Percentiles rank a stretch among this genome's conserved stretches.
Evolutionary conservation across 1,140 invertebrate genomes (phyloP).

Genomic region (Pogonomyrmex barbatus): DNA sequence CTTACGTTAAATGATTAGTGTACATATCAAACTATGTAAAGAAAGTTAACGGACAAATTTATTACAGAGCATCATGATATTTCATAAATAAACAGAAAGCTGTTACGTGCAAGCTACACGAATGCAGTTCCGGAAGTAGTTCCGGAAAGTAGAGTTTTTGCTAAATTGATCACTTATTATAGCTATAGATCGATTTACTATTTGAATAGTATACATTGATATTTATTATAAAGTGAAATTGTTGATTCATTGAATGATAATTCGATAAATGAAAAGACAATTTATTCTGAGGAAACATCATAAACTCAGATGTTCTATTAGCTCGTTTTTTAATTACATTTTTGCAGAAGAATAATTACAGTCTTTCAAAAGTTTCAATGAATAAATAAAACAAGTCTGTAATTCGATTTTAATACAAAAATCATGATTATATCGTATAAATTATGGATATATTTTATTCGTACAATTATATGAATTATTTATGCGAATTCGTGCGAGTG

Average conservation of each 20-base stretch:
- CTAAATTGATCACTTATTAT: conserved; percentile 5
- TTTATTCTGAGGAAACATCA: neutral
- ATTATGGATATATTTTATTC: conserved; percentile 23
- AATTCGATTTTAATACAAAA: neutral
- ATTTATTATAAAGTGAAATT: neutral
- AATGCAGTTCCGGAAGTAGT: conserved; percentile 36
- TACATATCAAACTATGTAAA: neutral
- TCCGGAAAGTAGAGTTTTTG: conserved; percentile 39
- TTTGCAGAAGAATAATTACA: neutral
- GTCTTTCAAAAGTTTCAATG: neutral
- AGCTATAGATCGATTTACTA: neutral
- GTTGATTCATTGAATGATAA: neutral
- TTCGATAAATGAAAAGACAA: neutral
- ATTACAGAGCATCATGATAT: conserved; percentile 4
- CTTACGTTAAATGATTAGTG: neutral
- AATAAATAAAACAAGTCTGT: neutral
- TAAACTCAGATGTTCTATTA: neutral
- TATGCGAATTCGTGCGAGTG: neutral
- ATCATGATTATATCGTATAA: neutral
- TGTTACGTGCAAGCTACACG: conserved; percentile 17
- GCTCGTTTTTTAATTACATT: neutral
- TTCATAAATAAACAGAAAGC: conserved; percentile 55
- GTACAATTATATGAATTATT: conserved; percentile 2
- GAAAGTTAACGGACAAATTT: conserved; percentile 35
- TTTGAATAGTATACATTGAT: no score